Percentiles rank a stretch among this genome's conserved stretches.
phyloP scores from a whole-genome alignment of 2,113 vertebrate genomes.

The Heterocephalus glaber region DNA sequence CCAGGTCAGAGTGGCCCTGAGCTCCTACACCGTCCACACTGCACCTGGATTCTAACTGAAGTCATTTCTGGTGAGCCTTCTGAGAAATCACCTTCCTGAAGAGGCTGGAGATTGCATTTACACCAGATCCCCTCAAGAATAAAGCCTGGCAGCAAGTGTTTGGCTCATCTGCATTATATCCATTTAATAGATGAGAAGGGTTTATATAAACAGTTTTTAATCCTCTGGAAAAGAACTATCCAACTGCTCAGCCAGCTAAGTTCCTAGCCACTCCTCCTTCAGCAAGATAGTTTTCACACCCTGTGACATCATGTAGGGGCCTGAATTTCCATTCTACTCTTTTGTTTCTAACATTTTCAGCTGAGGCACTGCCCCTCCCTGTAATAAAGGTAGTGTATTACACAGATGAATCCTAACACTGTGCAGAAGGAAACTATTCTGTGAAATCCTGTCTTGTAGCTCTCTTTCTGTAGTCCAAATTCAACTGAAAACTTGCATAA shows the following conservation, averaged over 20 bases:
- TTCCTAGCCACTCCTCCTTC: background rate
- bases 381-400: background rate
- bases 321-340: background rate
- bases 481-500: background rate
- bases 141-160: background rate
- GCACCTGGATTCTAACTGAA: background rate
- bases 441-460: background rate
- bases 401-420: background rate
- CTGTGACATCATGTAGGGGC: background rate
- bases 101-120: background rate
- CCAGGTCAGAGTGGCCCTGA: background rate
- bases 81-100: background rate
- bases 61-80: background rate
- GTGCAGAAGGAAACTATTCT: background rate
- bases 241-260: background rate
- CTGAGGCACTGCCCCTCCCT: background rate
- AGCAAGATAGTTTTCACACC: rapidly evolving
- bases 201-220: background rate
- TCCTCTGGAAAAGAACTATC: background rate
- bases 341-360: background rate
- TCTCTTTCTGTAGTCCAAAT: too few species aligned
- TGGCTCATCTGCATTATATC: background rate
- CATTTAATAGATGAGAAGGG: background rate
- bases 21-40: rapidly evolving
- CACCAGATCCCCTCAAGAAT: background rate